These are phyloP conservation scores for Halocynthia aurantium DNA, from an alignment of 23 tunicate species.

Conservation along the genomic window DNA sequence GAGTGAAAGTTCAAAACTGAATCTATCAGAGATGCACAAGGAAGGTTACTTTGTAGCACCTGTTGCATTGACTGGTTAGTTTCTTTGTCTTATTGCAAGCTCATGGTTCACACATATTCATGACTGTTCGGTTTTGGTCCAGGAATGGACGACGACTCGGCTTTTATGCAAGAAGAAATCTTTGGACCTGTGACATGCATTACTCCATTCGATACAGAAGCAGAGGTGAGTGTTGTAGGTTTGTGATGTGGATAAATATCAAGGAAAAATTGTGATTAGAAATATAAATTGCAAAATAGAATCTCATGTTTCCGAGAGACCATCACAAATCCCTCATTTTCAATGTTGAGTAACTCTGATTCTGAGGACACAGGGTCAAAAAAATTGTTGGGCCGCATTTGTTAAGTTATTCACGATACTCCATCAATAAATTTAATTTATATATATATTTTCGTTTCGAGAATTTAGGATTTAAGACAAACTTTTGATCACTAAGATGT, in stretches of 20 bases:
- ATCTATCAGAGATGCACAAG: conserved; percentile 39
- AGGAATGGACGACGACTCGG: conserved; percentile 24
- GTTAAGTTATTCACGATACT: no score
- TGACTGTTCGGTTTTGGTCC: background rate
- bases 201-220: conserved; percentile 50
- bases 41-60: conserved; percentile 61
- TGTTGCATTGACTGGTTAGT: conserved; percentile 46
- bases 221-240: conserved; percentile 30
- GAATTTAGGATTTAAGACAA: no score
- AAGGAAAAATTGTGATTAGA: no score
- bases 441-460: no score
- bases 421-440: no score
- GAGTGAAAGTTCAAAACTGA: conserved; percentile 3
- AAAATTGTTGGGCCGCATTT: no score
- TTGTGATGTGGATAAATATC: background rate
- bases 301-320: no score
- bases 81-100: background rate
- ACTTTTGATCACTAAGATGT: background rate
- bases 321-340: no score
- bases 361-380: no score
- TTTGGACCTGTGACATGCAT: conserved; percentile 89
- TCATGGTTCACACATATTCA: background rate
- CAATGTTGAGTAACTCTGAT: no score
- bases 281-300: no score
- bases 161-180: conserved; percentile 71